Evolutionary conservation across 2,797 vertebrate genomes (phyloP).

Genomic region (Sebastolobus altivelis): DNA sequence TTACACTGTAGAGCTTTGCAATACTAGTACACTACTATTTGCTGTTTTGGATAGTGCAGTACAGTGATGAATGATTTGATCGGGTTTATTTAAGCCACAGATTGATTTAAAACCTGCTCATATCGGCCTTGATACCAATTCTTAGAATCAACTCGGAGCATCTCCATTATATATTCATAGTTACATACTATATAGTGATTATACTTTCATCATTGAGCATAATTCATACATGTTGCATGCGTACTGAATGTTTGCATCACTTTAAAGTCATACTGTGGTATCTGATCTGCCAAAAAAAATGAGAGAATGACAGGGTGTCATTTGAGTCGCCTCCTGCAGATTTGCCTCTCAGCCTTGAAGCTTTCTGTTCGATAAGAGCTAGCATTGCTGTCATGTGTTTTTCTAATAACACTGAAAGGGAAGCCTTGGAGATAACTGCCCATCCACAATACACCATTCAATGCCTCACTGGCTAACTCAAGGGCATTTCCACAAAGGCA

Average conservation of each 20-base stretch:
- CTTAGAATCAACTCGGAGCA: neutral
- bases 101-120: neutral
- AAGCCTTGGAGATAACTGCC: constrained; percentile 80
- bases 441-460: constrained; percentile 75
- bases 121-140: neutral
- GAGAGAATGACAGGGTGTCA: constrained; percentile 44
- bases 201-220: neutral
- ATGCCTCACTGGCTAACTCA: constrained; percentile 72
- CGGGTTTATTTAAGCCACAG: neutral
- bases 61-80: constrained; percentile 3
- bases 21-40: neutral
- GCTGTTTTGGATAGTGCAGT: neutral
- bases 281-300: neutral
- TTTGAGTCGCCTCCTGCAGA: constrained; percentile 45
- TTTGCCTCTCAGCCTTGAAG: constrained; percentile 62
- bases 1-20: neutral
- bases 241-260: neutral
- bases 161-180: neutral
- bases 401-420: constrained; percentile 68
- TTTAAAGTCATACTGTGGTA: neutral
- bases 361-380: constrained; percentile 53
- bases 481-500: constrained; percentile 75
- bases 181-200: neutral
- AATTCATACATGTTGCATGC: neutral
- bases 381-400: constrained; percentile 59